Base-by-base conservation (phyloP, 30 jellyfish, hydroid and myxozoan species). In the Catostylus mosaicus region DNA sequence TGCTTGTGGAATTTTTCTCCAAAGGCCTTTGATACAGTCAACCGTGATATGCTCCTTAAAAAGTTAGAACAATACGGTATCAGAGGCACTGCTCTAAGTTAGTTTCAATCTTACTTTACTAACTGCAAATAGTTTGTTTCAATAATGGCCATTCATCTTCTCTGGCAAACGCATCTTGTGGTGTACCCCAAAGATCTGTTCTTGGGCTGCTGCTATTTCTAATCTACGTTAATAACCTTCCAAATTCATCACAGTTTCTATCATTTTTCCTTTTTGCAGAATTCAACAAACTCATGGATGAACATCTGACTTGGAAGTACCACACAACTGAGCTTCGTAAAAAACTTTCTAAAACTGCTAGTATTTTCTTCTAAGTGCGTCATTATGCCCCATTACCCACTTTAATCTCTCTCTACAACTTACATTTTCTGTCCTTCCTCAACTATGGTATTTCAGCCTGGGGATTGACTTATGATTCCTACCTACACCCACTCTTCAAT, bases 221-320 rank as follows among this genome's bases (percentile, higher is more conserved):
- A 33, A 38, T 38, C 61, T 57, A 24, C 23, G 20, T 32, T 33
- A 40, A 73, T 73, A 74, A 73, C 85, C 48, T 51, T 7, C 73
- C 85, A 18, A 31, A 75, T 60, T 23, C 77, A 35, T 52, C 74
- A 23, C 45, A 75, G 61, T 68, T 75, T 45, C 48, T 51, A 57
- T 57, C 87, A 35, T 75, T 75, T 75, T 73, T 73, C 35, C 52
- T 40, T 14, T 52, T 3, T 75, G 59, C 87, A 33, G 87, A 75
- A 33, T 45, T 33, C 33, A 52, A 77, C 61, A 75, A 75, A 23
- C 33, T 75, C 46, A 52, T 82, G 65, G 92, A 82, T 51, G 87
- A 47, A 61, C 52, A 82, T 35, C 85, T 82, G 75, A 31, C 85
- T 59, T 67, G 92, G 86, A 82, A 82, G 57, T 67, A 80, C 72